phyloP scores from a whole-genome alignment of 2,797 vertebrate species.

The Okamejei kenojei region DNA sequence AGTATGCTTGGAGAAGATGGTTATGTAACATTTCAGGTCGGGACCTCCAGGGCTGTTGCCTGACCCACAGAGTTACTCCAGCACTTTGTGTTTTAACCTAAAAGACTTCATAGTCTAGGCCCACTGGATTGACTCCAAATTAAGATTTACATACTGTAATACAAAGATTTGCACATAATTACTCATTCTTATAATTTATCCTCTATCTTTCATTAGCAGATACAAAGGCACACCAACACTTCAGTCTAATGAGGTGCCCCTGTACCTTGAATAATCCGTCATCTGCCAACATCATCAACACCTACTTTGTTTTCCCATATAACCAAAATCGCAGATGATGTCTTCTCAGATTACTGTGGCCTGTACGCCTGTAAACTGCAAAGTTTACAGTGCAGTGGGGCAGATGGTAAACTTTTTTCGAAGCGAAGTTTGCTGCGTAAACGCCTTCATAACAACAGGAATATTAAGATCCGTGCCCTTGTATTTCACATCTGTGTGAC shows the following conservation, averaged over 20 bases:
- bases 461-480: neutral
- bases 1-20: no score
- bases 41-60: no score
- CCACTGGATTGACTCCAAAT: constrained; percentile 19
- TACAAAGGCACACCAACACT: neutral
- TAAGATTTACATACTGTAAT: neutral
- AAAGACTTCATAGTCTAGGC: neutral
- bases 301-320: constrained; percentile 1
- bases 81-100: no score
- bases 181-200: constrained; percentile 24
- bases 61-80: no score
- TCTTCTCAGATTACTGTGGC: neutral
- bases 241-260: neutral
- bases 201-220: constrained; percentile 24
- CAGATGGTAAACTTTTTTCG: neutral
- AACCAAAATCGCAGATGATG: neutral
- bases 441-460: neutral
- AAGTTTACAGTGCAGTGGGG: neutral
- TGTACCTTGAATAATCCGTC: constrained; percentile 30
- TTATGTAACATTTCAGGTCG: no score
- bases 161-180: constrained; percentile 2
- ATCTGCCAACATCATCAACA: neutral
- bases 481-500: neutral
- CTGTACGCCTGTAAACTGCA: neutral
- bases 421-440: neutral